Conservation (phyloP, 2,113 vertebrate genomes). For the Eubucco bourcierii region DNA sequence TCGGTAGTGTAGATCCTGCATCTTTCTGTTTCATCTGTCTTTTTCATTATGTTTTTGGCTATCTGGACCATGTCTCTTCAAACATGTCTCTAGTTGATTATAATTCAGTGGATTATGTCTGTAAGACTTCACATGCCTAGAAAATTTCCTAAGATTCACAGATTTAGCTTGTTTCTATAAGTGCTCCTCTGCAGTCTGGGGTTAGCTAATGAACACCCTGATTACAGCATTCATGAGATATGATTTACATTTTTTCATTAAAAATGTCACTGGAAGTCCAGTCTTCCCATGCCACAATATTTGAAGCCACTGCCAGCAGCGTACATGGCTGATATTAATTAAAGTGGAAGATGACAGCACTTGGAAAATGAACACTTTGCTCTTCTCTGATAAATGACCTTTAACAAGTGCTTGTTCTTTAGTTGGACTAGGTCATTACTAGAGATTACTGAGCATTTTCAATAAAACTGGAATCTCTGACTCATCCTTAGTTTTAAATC, state of each 20-base stretch:
- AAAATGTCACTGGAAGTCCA: constrained; percentile 79
- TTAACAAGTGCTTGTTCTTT: constrained; percentile 71
- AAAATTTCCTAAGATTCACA: neutral
- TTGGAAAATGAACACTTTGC: constrained; percentile 60
- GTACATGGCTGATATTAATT: constrained; percentile 77
- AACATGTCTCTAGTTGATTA: neutral
- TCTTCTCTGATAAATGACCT: constrained; percentile 75
- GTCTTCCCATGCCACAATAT: constrained; percentile 37
- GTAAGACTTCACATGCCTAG: neutral
- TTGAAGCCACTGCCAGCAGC: constrained; percentile 69
- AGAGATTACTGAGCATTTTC: constrained; percentile 66
- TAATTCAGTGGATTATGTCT: neutral
- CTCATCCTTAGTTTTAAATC: constrained; percentile 16
- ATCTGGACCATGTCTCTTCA: neutral
- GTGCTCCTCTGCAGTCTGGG: neutral
- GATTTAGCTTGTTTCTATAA: neutral
- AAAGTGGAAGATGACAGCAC: constrained; percentile 77
- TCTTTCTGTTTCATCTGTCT: neutral
- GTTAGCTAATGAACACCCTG: constrained; percentile 34
- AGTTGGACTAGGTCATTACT: constrained; percentile 74
- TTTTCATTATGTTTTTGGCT: neutral
- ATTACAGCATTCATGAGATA: constrained; percentile 28
- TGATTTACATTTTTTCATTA: constrained; percentile 72
- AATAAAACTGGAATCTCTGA: constrained; percentile 25
- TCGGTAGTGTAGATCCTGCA: neutral